These are phyloP conservation scores for Naso thynnoides DNA, from an alignment of 2,797 vertebrate genomes.

Conservation along the genomic window DNA sequence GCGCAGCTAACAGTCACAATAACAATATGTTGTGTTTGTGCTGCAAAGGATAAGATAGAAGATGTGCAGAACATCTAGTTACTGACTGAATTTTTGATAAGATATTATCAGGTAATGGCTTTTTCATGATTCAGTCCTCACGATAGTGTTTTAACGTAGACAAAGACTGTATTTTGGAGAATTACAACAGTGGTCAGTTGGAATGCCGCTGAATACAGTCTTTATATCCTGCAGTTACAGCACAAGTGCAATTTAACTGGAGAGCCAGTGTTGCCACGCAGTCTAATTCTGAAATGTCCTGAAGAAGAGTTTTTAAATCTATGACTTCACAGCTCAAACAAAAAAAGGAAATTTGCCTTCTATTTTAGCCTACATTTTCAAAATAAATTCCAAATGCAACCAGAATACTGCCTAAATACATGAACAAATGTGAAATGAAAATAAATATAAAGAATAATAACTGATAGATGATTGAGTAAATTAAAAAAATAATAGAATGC, in stretches of 20 bases:
- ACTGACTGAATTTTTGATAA: constrained; percentile 28
- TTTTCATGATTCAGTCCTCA: constrained; percentile 10
- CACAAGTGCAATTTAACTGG: constrained; percentile 11
- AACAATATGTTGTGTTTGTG: constrained; percentile 16
- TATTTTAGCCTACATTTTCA: too few species aligned
- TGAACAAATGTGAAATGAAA: too few species aligned
- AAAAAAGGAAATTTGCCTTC: not conserved
- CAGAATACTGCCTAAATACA: not conserved
- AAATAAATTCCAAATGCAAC: not conserved
- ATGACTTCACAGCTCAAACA: not conserved
- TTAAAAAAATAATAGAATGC: not conserved
- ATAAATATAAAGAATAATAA: not conserved
- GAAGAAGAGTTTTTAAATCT: not conserved
- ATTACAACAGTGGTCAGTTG: constrained; percentile 23
- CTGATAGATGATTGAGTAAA: not conserved
- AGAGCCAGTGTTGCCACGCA: not conserved
- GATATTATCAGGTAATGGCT: constrained; percentile 1
- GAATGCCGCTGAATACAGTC: constrained; percentile 26
- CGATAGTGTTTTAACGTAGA: constrained; percentile 30
- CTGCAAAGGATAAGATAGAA: not conserved
- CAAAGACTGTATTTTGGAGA: constrained; percentile 43
- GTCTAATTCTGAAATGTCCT: not conserved
- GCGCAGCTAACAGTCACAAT: constrained; percentile 17
- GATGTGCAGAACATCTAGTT: constrained; percentile 17
- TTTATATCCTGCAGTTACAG: constrained; percentile 39